Evolutionary conservation across 1,140 invertebrate species (phyloP).

Genomic region (Matsumurasca onukii): DNA sequence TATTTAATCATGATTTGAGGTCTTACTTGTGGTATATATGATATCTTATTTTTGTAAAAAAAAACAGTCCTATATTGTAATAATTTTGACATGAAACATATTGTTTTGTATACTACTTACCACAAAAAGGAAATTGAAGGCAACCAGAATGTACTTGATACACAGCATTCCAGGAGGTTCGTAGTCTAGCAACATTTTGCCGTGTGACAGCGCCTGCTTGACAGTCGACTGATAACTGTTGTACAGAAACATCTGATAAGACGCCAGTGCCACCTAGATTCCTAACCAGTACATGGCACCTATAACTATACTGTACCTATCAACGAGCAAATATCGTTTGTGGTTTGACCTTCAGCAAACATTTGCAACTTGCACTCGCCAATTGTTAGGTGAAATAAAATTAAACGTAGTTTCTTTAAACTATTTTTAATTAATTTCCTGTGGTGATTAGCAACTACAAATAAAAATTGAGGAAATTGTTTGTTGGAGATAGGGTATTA

Average conservation of each 20-base stretch:
- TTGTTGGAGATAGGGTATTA: no score
- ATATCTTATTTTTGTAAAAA: no score
- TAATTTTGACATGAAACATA: background rate
- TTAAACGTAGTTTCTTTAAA: no score
- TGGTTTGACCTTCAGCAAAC: background rate
- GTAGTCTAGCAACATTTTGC: background rate
- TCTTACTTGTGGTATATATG: no score
- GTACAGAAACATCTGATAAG: background rate
- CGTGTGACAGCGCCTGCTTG: background rate
- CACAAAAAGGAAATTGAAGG: conserved; percentile 56
- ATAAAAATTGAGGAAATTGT: no score
- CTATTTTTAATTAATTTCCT: no score
- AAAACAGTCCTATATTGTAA: no score
- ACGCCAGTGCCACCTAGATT: background rate
- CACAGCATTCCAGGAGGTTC: conserved; percentile 39
- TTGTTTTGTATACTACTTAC: conserved; percentile 43
- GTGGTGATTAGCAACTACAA: no score
- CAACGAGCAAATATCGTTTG: background rate
- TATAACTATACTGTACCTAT: background rate
- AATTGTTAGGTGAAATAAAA: no score
- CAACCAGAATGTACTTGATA: conserved; percentile 52
- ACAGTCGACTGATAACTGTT: background rate
- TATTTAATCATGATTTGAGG: no score
- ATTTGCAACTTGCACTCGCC: background rate
- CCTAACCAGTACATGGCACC: background rate